These are phyloP conservation scores for Parapristionchus giblindavisi DNA, from an alignment of 2,888 invertebrate genomes.

Conservation along the genomic window DNA sequence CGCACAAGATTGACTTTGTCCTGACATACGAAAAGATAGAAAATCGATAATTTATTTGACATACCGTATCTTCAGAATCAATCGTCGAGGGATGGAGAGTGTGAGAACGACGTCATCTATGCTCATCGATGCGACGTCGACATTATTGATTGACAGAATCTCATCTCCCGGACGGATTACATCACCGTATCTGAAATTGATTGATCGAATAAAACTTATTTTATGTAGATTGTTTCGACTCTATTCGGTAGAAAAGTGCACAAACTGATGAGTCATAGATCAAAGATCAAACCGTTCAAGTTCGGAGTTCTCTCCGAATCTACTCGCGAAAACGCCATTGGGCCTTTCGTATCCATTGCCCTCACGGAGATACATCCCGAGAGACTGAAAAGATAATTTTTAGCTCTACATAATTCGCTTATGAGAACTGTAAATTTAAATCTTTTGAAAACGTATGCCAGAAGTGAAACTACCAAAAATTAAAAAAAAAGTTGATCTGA, in stretches of 20 bases:
- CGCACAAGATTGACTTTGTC: not conserved
- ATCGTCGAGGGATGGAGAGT: conserved; percentile 95
- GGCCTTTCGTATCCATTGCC: conserved; percentile 95
- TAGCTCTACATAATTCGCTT: no score
- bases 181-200: conserved; percentile 82
- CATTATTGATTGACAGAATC: conserved; percentile 92
- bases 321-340: conserved; percentile 96
- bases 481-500: no score
- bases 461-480: no score
- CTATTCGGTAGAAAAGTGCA: not conserved
- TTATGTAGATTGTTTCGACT: not conserved
- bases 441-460: no score
- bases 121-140: conserved; percentile 91
- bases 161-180: conserved; percentile 95
- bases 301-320: conserved; percentile 82
- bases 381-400: conserved; percentile 62
- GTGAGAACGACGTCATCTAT: conserved; percentile 98
- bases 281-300: conserved; percentile 50
- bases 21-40: not conserved
- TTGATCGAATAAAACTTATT: not conserved
- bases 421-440: no score
- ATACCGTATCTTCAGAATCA: conserved; percentile 88
- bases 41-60: not conserved
- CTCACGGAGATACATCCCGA: conserved; percentile 92
- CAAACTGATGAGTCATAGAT: not conserved